Percentiles rank a stretch among this genome's conserved stretches.
phyloP scores from a whole-genome alignment of 1,140 invertebrate genomes.

The Lordiphosa mommai region DNA sequence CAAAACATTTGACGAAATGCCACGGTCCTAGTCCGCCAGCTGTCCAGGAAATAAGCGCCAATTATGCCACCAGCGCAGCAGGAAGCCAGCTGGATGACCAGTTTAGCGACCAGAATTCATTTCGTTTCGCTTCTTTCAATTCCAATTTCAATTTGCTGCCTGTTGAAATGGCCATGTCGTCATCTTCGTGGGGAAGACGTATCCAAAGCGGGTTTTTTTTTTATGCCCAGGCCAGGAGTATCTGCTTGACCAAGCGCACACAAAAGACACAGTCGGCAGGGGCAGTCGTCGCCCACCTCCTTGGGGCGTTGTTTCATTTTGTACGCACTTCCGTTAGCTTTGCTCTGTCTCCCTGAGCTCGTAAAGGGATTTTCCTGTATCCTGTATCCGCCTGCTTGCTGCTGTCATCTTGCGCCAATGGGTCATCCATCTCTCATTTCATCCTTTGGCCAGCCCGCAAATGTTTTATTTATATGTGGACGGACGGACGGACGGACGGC shows the following conservation, averaged over 20 bases:
- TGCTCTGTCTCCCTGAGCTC: conserved; percentile 26
- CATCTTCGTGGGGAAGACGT: conserved; percentile 26
- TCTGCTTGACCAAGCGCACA: conserved; percentile 75
- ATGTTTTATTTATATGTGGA: conserved; percentile 78
- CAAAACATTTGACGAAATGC: conserved; percentile 71
- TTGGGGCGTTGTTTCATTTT: conserved; percentile 63
- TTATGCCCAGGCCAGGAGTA: conserved; percentile 36
- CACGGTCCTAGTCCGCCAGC: conserved; percentile 36
- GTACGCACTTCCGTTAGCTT: conserved; percentile 68
- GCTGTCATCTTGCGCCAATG: conserved; percentile 73
- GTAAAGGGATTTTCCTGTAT: conserved; percentile 76
- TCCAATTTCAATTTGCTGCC: conserved; percentile 72
- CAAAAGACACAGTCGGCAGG: conserved; percentile 10
- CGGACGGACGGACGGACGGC: conserved; percentile 25
- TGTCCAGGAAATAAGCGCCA: conserved; percentile 78
- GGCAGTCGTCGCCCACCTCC: conserved; percentile 19
- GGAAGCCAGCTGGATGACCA: conserved; percentile 59
- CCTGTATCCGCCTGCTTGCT: conserved; percentile 32
- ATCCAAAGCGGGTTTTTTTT: conserved; percentile 37
- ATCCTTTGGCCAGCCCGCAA: conserved; percentile 66
- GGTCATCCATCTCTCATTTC: conserved; percentile 74
- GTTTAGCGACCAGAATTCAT: conserved; percentile 70
- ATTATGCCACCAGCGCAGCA: conserved; percentile 76
- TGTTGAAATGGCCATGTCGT: conserved; percentile 59
- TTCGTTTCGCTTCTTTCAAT: conserved; percentile 65